Percentiles rank a stretch among this genome's conserved stretches.
Evolutionary conservation across 2,113 vertebrate species (phyloP).

Genomic region (Dinomys branickii): DNA sequence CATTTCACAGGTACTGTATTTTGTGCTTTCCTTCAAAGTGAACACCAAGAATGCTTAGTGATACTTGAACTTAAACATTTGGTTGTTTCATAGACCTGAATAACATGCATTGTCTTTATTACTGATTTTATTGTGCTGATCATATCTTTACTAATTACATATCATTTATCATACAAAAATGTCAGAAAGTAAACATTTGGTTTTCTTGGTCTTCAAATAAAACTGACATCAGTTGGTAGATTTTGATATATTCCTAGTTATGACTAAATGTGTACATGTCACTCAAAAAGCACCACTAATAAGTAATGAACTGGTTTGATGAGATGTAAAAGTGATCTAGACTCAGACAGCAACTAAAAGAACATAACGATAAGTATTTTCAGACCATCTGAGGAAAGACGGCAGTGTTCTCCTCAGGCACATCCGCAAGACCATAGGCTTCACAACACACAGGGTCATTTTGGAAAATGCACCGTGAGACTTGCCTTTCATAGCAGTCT

Average conservation of each 20-base stretch:
- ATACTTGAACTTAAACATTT: background rate
- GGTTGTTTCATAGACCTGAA: conserved; percentile 4
- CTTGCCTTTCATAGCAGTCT: background rate
- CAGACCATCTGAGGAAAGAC: background rate
- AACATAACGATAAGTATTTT: background rate
- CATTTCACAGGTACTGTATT: background rate
- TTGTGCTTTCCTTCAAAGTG: background rate
- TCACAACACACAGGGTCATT: background rate
- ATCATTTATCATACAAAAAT: background rate
- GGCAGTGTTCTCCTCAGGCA: background rate
- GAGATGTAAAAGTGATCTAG: background rate
- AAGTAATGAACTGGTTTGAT: background rate
- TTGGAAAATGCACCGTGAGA: background rate
- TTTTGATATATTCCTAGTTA: background rate
- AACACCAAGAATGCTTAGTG: background rate
- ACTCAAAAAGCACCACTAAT: background rate
- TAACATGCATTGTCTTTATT: background rate
- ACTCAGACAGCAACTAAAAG: background rate
- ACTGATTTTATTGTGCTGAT: background rate
- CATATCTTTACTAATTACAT: background rate
- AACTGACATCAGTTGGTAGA: background rate
- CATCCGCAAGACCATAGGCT: background rate
- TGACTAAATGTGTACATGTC: background rate
- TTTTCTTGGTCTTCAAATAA: background rate
- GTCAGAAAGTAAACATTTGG: background rate